A percentile compares a stretch with the other conserved stretches of the same genome.
These are phyloP conservation scores for Neoascia interrupta DNA, from an alignment of 2,888 invertebrate genomes.

Conservation along the genomic window DNA sequence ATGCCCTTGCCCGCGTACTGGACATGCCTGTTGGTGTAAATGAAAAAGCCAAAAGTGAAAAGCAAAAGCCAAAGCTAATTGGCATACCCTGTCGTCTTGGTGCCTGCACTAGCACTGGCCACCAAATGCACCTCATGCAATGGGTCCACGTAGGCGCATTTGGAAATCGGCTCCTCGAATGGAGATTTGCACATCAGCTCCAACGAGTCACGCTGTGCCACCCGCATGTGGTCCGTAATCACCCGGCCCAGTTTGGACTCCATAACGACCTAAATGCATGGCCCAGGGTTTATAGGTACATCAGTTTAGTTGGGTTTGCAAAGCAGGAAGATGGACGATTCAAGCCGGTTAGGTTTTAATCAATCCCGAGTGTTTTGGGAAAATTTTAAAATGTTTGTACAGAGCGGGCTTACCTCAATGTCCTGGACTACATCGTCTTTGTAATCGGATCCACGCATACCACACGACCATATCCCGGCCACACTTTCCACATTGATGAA, in stretches of 20 bases:
- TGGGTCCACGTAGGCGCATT: constrained; percentile 72
- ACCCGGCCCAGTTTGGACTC: constrained; percentile 71
- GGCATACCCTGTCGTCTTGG: constrained; percentile 71
- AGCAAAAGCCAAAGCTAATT: background rate
- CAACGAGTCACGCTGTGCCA: constrained; percentile 58
- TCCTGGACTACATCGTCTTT: constrained; percentile 71
- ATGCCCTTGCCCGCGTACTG: constrained; percentile 72
- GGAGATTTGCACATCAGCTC: constrained; percentile 72
- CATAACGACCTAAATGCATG: constrained; percentile 65
- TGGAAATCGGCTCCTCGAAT: constrained; percentile 71
- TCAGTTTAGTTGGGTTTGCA: no score
- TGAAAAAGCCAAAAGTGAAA: no score
- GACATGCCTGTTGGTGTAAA: constrained; percentile 72
- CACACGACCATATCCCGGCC: constrained; percentile 73
- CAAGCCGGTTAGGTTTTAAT: constrained; percentile 35
- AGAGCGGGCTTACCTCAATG: constrained; percentile 69
- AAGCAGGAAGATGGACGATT: background rate
- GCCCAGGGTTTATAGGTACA: background rate
- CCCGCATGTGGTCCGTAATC: constrained; percentile 62
- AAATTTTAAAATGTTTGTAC: background rate
- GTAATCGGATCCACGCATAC: constrained; percentile 72
- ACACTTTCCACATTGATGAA: constrained; percentile 71
- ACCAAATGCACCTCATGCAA: constrained; percentile 71
- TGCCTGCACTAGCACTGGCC: constrained; percentile 66
- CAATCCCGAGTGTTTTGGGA: constrained; percentile 44